phyloP scores from a whole-genome alignment of 1,140 invertebrate species.

The Cydia splendana region DNA sequence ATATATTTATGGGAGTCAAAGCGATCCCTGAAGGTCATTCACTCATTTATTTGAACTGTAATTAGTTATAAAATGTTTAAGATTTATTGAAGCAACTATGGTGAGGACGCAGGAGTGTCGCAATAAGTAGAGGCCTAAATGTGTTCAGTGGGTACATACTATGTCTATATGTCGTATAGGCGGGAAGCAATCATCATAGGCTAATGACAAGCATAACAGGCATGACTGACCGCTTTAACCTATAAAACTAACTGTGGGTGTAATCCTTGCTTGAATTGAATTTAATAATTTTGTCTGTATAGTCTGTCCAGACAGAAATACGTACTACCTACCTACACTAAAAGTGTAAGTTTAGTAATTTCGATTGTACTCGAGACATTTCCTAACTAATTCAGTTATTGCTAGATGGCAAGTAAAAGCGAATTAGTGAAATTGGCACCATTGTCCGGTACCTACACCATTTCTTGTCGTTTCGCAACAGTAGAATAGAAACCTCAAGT shows the following conservation, averaged over 20 bases:
- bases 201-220: not conserved
- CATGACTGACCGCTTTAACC: not conserved
- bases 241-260: not conserved
- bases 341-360: not conserved
- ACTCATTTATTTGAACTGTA: too few species aligned
- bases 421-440: slow-evolving; percentile 45
- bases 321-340: too few species aligned
- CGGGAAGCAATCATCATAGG: not conserved
- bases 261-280: too few species aligned
- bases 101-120: too few species aligned
- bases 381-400: slow-evolving; percentile 1
- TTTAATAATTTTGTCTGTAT: too few species aligned
- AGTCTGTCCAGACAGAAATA: too few species aligned
- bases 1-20: too few species aligned
- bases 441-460: slow-evolving; percentile 30
- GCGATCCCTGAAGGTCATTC: too few species aligned
- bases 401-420: not conserved
- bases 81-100: too few species aligned
- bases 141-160: too few species aligned
- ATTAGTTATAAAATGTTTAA: too few species aligned
- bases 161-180: not conserved
- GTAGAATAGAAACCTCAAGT: slow-evolving; percentile 53
- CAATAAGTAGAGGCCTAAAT: too few species aligned
- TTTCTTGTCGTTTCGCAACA: slow-evolving; percentile 39
- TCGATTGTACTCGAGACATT: slow-evolving; percentile 2